Evolutionary conservation across 2,113 vertebrate species (phyloP).

Genomic region (Triplophysa rosa): DNA sequence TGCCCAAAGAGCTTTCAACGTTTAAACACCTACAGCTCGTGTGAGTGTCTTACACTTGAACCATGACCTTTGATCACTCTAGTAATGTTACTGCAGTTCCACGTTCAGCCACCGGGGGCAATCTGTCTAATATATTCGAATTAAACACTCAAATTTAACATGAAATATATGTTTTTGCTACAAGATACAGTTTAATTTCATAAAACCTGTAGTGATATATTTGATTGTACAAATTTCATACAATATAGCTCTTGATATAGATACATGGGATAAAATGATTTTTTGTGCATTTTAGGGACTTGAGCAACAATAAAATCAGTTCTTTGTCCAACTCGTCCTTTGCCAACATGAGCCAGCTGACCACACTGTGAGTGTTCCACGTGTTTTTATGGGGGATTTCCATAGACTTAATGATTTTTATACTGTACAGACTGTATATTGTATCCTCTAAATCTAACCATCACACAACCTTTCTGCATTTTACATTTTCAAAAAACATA

Average conservation of each 20-base stretch:
- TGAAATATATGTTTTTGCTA: background rate
- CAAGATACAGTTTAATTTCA: background rate
- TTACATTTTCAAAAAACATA: too few relatives aligned
- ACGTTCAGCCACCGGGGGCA: background rate
- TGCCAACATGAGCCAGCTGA: slow-evolving; percentile 98
- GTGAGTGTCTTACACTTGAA: slow-evolving; percentile 77
- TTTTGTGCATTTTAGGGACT: slow-evolving; percentile 78
- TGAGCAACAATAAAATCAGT: slow-evolving; percentile 98
- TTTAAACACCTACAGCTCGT: slow-evolving; percentile 95
- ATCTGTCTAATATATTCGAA: background rate
- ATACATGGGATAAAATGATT: background rate
- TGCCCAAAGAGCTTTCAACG: slow-evolving; percentile 87
- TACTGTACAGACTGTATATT: too few relatives aligned
- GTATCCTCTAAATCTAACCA: slow-evolving; percentile 17
- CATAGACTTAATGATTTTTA: too few relatives aligned
- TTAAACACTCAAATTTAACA: background rate
- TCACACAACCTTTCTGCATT: background rate
- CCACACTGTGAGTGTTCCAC: slow-evolving; percentile 85
- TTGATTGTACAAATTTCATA: too few relatives aligned
- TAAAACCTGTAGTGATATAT: too few relatives aligned
- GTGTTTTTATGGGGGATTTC: background rate
- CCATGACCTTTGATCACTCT: background rate
- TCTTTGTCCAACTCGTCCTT: slow-evolving; percentile 94
- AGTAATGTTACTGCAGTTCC: background rate
- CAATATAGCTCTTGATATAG: too few relatives aligned